A percentile compares a stretch with the other conserved stretches of the same genome.
phyloP scores from a whole-genome alignment of 1,140 invertebrate genomes.

The Lucilia sericata region DNA sequence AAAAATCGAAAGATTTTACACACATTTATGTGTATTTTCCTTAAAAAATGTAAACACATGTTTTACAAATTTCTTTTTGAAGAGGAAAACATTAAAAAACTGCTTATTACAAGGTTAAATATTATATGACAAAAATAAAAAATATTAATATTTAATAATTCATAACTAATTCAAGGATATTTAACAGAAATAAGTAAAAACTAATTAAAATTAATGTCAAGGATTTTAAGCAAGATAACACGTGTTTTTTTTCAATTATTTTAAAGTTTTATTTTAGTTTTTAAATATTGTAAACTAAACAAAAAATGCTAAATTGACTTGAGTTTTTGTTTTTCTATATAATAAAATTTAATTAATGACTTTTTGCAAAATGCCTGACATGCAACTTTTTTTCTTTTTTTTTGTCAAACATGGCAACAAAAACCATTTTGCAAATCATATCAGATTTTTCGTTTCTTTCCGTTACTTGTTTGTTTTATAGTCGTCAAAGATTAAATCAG shows the following conservation, averaged over 20 bases:
- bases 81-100: background rate
- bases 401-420: background rate
- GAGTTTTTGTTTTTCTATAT: constrained; percentile 13
- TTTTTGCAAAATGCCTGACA: constrained; percentile 34
- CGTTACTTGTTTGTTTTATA: constrained; percentile 33
- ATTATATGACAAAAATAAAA: background rate
- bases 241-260: background rate
- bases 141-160: constrained; percentile 25
- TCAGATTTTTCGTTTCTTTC: constrained; percentile 11
- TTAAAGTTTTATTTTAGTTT: background rate
- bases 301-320: background rate
- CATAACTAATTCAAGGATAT: constrained; percentile 38
- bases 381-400: constrained; percentile 4
- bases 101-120: background rate
- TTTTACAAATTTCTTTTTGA: background rate
- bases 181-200: background rate
- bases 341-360: constrained; percentile 43
- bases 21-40: background rate
- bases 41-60: background rate
- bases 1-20: background rate
- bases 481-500: constrained; percentile 43
- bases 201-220: background rate
- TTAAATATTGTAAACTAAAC: no score
- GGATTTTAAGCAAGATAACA: background rate
- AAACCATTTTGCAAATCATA: constrained; percentile 29